A percentile compares a stretch with the other conserved stretches of the same genome.
Evolutionary conservation across 2,113 vertebrate species (phyloP).

Genomic region (Oryzias javanicus): DNA sequence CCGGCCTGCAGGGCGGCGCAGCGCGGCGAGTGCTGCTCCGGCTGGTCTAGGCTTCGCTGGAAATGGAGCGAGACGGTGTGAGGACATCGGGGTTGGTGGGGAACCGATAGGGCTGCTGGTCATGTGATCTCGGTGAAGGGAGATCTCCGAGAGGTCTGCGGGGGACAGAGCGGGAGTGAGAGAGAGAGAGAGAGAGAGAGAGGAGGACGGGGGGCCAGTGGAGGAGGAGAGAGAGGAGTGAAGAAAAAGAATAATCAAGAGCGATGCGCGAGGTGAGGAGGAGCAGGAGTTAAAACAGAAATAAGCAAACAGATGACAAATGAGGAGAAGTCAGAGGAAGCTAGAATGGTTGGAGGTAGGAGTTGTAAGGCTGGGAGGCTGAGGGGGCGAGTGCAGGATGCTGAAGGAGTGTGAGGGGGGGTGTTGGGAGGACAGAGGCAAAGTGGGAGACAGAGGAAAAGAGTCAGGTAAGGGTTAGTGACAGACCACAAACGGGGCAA

Average conservation of each 20-base stretch:
- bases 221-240: conserved; percentile 41
- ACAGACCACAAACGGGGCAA: conserved; percentile 53
- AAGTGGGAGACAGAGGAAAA: conserved; percentile 64
- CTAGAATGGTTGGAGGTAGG: conserved; percentile 72
- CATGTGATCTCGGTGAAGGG: conserved; percentile 83
- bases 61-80: conserved; percentile 80
- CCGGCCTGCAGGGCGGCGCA: conserved; percentile 60
- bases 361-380: conserved; percentile 60
- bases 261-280: conserved; percentile 47
- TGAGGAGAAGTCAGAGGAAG: conserved; percentile 41
- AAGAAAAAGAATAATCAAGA: conserved; percentile 65
- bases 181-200: conserved; percentile 59
- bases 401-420: conserved; percentile 63
- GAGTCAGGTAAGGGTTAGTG: conserved; percentile 67
- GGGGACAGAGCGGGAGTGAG: conserved; percentile 68
- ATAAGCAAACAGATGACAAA: conserved; percentile 45
- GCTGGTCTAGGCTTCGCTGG: conserved; percentile 80
- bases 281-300: conserved; percentile 36
- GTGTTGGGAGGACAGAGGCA: conserved; percentile 48
- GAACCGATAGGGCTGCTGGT: conserved; percentile 83
- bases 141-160: conserved; percentile 79
- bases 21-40: conserved; percentile 58
- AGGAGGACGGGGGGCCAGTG: conserved; percentile 36
- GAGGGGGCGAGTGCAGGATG: conserved; percentile 59
- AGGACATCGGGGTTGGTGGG: conserved; percentile 80